Evolutionary conservation across 1,140 invertebrate genomes (phyloP), one percentile per base, ranked within the genome.

Genomic region (Microplitis demolitor): DNA sequence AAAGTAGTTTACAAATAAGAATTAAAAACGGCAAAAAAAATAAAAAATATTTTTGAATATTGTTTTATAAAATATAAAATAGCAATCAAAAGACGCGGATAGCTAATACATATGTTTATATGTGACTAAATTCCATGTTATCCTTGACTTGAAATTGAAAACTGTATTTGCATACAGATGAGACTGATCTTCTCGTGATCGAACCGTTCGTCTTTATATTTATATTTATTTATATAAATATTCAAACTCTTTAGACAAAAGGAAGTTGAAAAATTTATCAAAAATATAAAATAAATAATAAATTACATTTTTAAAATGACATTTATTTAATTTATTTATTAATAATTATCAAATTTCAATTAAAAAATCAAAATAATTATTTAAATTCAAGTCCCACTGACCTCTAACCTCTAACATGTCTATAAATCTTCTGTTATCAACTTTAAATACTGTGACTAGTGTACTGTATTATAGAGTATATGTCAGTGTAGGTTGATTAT

Each of bases 121-220:
- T 60, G 31, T 31, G 58, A 31, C 9, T 9, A 13, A n/a, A 33
- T 39, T 4, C 0, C 58, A n/a, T n/a, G 33, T 63, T 63, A 35
- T 63, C 61, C 61, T 63, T 63, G 61, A 37, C 61, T 63, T 63
- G 35, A n/a, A 63, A 63, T 63, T 63, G 34, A 35, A 63, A 63
- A 63, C 61, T 11, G 39, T 14, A 63, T 63, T 63, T 63, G 61
- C 61, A 63, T 63, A 63, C 61, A 13, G 33, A 63, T 63, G 35
- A 63, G 33, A 63, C 61, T 13, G 58, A 60, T 33, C 24, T 24
- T 8, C 58, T 60, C 31, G 58, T 60, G 58, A 60, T 60, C 58
- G 33, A 33, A 34, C 9, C 16, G 9, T 13, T 24, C 31, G 4
- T 34, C 9, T 31, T 5, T 8, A 31, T 33, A 31, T 31, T 5